phyloP scores from a whole-genome alignment of 2,113 vertebrate genomes.

The Phalacrocorax pelagicus region DNA sequence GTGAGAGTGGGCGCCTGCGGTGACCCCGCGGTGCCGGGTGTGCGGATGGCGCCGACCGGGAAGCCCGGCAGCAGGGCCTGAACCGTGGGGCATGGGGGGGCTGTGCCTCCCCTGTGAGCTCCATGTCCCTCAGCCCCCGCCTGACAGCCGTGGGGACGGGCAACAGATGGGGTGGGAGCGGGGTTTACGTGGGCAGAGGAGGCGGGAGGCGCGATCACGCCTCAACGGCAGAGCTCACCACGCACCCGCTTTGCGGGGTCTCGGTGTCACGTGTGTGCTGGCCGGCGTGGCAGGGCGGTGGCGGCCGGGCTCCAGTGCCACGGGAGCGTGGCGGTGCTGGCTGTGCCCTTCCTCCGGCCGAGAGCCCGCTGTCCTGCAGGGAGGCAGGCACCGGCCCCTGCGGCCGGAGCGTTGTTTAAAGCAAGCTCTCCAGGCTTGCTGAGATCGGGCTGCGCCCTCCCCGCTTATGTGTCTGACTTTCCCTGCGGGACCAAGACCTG shows the following conservation, averaged over 20 bases:
- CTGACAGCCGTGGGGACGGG: neutral
- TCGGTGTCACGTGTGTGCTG: neutral
- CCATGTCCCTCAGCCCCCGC: neutral
- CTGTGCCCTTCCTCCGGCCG: neutral
- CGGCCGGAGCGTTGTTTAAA: neutral
- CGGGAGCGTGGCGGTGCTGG: neutral
- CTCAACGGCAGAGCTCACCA: neutral
- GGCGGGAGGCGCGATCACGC: neutral
- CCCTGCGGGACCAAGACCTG: neutral
- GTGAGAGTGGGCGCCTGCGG: no score
- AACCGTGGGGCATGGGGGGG: fast-evolving
- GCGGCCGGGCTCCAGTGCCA: neutral
- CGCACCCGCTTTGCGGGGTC: neutral
- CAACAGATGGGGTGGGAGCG: neutral
- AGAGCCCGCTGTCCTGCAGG: neutral
- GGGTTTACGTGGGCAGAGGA: neutral
- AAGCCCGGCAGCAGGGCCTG: neutral
- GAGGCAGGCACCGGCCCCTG: neutral
- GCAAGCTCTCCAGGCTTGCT: neutral
- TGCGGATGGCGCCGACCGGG: neutral
- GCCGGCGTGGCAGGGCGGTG: neutral
- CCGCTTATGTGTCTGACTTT: no score
- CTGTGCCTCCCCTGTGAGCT: no score
- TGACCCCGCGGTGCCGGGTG: neutral
- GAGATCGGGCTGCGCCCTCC: neutral